Percentiles rank a stretch among this genome's conserved stretches.
Conservation (phyloP, 1,140 invertebrate genomes). For the Drosophila dunni region DNA sequence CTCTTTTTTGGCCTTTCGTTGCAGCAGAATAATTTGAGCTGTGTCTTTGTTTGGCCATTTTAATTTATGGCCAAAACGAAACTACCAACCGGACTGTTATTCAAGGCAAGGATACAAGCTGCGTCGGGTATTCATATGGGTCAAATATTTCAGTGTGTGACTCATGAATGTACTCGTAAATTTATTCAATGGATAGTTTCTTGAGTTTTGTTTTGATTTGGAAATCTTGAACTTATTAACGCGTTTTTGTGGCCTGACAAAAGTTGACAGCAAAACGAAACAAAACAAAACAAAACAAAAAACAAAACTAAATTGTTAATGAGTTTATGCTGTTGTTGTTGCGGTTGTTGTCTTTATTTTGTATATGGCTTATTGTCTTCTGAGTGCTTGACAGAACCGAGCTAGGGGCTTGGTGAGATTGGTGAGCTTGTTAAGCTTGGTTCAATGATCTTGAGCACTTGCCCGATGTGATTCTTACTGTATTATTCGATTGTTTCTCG, state of each 20-base stretch:
- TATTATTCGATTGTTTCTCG: constrained; percentile 37
- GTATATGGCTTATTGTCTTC: constrained; percentile 12
- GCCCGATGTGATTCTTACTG: constrained; percentile 23
- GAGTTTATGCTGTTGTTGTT: constrained; percentile 64
- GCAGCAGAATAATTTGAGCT: constrained; percentile 74
- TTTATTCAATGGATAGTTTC: constrained; percentile 45
- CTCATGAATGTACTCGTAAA: neutral
- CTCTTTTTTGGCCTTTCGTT: constrained; percentile 45
- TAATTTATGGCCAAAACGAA: constrained; percentile 62
- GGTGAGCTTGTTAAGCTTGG: constrained; percentile 59
- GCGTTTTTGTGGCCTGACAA: constrained; percentile 50
- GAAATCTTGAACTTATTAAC: constrained; percentile 71
- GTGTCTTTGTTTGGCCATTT: constrained; percentile 54
- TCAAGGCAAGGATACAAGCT: constrained; percentile 73
- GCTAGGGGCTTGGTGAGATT: constrained; percentile 55
- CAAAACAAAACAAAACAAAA: constrained; percentile 35
- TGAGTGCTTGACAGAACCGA: constrained; percentile 36
- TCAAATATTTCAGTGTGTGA: constrained; percentile 9
- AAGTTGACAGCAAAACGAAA: constrained; percentile 55
- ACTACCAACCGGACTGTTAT: constrained; percentile 8
- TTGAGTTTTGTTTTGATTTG: constrained; percentile 64
- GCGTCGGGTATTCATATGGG: constrained; percentile 12
- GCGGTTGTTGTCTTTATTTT: constrained; percentile 45
- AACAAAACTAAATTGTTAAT: constrained; percentile 56
- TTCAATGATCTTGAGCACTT: constrained; percentile 66